Conservation (phyloP, 2,888 invertebrate genomes). For the Metellina segmentata region DNA sequence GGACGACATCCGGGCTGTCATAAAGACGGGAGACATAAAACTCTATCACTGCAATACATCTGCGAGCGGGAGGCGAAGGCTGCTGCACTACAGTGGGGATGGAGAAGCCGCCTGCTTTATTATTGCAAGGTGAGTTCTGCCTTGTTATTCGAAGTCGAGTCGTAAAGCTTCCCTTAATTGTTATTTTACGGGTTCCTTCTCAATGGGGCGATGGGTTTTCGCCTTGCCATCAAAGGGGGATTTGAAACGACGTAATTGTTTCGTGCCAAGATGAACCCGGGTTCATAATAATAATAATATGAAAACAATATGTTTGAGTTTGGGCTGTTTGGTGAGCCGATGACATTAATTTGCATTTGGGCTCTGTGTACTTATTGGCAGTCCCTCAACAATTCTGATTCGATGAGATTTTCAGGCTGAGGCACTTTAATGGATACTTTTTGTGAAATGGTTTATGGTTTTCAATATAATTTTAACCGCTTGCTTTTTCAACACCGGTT, state of each 20-base stretch:
- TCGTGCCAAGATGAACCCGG: not conserved
- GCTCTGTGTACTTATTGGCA: too few relatives aligned
- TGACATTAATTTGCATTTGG: too few relatives aligned
- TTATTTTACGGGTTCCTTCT: not conserved
- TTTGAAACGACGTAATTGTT: too few relatives aligned
- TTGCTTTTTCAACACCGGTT: slow-evolving; percentile 20
- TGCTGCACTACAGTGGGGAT: not conserved
- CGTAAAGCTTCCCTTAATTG: slow-evolving; percentile 21
- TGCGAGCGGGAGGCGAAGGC: slow-evolving; percentile 3
- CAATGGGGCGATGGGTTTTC: not conserved
- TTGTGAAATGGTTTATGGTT: too few relatives aligned
- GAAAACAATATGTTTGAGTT: not conserved
- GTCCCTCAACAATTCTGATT: too few relatives aligned
- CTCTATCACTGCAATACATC: slow-evolving; percentile 40
- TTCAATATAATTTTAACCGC: too few relatives aligned
- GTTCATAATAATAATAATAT: not conserved
- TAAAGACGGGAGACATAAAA: slow-evolving; percentile 56
- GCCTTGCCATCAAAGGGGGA: too few relatives aligned
- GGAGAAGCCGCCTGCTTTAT: not conserved
- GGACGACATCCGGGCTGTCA: slow-evolving; percentile 29
- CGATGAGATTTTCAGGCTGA: too few relatives aligned
- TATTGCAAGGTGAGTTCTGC: slow-evolving; percentile 33
- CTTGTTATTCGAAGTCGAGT: not conserved
- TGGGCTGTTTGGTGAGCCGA: too few relatives aligned
- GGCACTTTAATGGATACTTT: too few relatives aligned